These are phyloP conservation scores for Drosophila azteca DNA, from an alignment of 1,140 invertebrate species.

Conservation along the genomic window DNA sequence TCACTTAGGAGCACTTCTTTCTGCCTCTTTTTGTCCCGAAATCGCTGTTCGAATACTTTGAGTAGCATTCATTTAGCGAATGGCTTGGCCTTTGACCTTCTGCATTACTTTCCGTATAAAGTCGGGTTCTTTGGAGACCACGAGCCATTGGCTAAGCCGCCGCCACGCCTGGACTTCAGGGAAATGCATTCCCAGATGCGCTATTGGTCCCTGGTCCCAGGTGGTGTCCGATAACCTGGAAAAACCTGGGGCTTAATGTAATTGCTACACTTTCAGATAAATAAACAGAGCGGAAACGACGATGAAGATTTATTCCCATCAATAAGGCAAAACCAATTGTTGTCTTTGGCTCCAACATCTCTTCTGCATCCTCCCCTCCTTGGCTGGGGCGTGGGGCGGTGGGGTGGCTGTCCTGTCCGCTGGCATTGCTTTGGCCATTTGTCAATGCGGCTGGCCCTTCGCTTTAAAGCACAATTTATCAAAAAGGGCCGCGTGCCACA, in stretches of 20 bases:
- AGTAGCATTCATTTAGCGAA: slow-evolving; percentile 95
- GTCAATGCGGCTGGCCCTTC: slow-evolving; percentile 59
- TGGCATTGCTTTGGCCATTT: slow-evolving; percentile 65
- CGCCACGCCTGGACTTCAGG: slow-evolving; percentile 20
- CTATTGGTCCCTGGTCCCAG: slow-evolving; percentile 55
- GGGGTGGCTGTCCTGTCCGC: slow-evolving; percentile 50
- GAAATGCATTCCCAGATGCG: slow-evolving; percentile 55
- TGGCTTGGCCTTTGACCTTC: slow-evolving; percentile 92
- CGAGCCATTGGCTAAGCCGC: slow-evolving; percentile 5
- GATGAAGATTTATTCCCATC: slow-evolving; percentile 76
- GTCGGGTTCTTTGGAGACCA: slow-evolving; percentile 90
- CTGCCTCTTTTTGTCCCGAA: slow-evolving; percentile 69
- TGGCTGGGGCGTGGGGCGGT: background rate
- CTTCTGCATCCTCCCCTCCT: slow-evolving; percentile 5
- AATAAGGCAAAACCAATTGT: slow-evolving; percentile 52
- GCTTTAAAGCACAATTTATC: slow-evolving; percentile 81
- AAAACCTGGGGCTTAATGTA: slow-evolving; percentile 63
- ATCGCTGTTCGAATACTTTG: slow-evolving; percentile 94
- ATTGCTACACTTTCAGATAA: slow-evolving; percentile 67
- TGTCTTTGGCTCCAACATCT: slow-evolving; percentile 22
- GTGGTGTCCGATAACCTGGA: slow-evolving; percentile 37
- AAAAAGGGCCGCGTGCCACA: slow-evolving; percentile 51
- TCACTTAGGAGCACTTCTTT: background rate
- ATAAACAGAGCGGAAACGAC: slow-evolving; percentile 62
- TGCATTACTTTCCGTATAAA: slow-evolving; percentile 95